Evolutionary conservation across 2,888 invertebrate genomes (phyloP), one percentile per base, ranked within the genome.

Genomic region (Leucophenga maculata): DNA sequence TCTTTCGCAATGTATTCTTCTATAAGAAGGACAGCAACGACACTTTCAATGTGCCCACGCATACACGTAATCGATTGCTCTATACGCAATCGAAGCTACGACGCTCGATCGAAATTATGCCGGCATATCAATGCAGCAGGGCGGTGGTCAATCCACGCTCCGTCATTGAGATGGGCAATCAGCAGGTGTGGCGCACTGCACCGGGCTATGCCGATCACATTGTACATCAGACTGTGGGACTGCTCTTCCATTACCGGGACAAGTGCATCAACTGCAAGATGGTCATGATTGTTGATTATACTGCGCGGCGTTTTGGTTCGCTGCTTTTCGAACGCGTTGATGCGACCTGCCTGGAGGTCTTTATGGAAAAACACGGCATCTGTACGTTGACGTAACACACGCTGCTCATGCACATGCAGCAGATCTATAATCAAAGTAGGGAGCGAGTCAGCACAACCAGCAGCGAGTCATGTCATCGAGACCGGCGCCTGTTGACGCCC

Each of bases 101-200:
- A 13, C 79, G 88, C 16, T 86, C 87, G 0, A 62, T 80, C 54
- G 80, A 86, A 46, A 78, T 86, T 3, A 48, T 86, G 75, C 85
- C 85, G 0, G 93, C 96, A 77, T 95, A 95, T 82, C 93, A 94
- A 85, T 92, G 96, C 67, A 96, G 96, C 80, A 97, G 97, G 87
- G 95, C 95, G 87, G 93, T 96, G 70, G 93, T 96, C 79, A 91
- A 93, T 77, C 94, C 96, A n/a, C 92, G 93, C 71, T 90, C 92
- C 72, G 93, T 95, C 4, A 92, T 96, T 3, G 96, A 97, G 87
- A 93, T 96, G 71, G 97, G 97, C 8, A 97, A 96, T 88, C 96
- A 97, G 86, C 95, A 95, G 87, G 93, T 96, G 0, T 87, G 85
- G 75, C 80, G 82, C 26, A 69, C 78, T 4, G 74, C 83, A 1